Percentiles rank a stretch among this genome's conserved stretches.
These are phyloP conservation scores for Protophormia terraenovae DNA, from an alignment of 2,888 invertebrate species.

Conservation along the genomic window DNA sequence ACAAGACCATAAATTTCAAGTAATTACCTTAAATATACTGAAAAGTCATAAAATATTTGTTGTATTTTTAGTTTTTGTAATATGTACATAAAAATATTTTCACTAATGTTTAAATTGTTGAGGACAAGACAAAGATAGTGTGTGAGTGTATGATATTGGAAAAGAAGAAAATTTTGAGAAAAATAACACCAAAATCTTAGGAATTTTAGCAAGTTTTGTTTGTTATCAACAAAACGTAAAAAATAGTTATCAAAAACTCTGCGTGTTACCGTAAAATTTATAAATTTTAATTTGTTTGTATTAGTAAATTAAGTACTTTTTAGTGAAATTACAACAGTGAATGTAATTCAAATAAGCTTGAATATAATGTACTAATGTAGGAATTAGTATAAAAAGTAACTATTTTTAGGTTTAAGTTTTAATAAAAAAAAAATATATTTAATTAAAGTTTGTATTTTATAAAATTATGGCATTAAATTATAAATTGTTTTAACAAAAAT, in stretches of 20 bases:
- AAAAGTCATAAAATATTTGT: constrained; percentile 38
- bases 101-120: background rate
- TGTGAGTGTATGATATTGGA: background rate
- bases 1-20: constrained; percentile 49
- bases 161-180: background rate
- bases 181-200: background rate
- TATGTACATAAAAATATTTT: background rate
- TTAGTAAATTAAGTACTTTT: background rate
- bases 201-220: constrained; percentile 28
- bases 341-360: too few relatives aligned
- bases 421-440: too few relatives aligned
- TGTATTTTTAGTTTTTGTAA: background rate
- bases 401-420: too few relatives aligned
- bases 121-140: background rate
- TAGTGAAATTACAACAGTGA: background rate
- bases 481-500: too few relatives aligned
- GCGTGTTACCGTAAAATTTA: constrained; percentile 72
- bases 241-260: constrained; percentile 70
- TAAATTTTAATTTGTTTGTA: background rate
- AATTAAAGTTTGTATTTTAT: too few relatives aligned
- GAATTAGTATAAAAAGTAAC: too few relatives aligned
- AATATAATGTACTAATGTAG: too few relatives aligned
- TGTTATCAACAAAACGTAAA: constrained; percentile 27
- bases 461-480: too few relatives aligned
- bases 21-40: constrained; percentile 54